A percentile compares a stretch with the other conserved stretches of the same genome.
Conservation (phyloP, 2,797 vertebrate species). For the Mormyrops boulengeri region DNA sequence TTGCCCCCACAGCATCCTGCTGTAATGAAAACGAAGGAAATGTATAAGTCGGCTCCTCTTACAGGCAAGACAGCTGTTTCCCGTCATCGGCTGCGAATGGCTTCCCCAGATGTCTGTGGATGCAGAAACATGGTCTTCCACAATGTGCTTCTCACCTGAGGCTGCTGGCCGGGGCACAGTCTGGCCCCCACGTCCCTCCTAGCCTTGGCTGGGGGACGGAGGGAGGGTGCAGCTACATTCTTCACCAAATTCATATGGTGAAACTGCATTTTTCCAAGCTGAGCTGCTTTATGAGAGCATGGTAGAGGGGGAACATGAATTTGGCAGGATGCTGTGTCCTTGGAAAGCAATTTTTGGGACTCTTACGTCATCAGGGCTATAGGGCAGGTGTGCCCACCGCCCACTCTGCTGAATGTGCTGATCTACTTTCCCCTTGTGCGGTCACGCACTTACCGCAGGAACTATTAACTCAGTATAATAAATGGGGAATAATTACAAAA, state of each 20-base stretch:
- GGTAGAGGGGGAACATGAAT: not conserved
- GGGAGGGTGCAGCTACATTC: not conserved
- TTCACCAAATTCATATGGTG: not conserved
- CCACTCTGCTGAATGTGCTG: not conserved
- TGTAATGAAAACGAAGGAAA: not conserved
- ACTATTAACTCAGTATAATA: not conserved
- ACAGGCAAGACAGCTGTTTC: slow-evolving; percentile 39
- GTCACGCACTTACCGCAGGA: not conserved
- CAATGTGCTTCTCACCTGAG: slow-evolving; percentile 39
- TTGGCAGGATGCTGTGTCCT: not conserved
- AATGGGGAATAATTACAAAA: not conserved
- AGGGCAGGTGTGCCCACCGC: not conserved
- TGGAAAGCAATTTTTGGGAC: not conserved
- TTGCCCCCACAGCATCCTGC: slow-evolving; percentile 1
- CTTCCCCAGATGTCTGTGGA: slow-evolving; percentile 47
- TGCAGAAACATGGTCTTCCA: slow-evolving; percentile 16
- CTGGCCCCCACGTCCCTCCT: not conserved
- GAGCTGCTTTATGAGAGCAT: not conserved
- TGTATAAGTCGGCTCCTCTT: slow-evolving; percentile 26
- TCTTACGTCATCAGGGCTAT: not conserved
- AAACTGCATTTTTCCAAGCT: not conserved
- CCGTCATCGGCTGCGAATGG: slow-evolving; percentile 31
- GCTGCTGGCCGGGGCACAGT: not conserved
- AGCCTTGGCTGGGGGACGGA: not conserved
- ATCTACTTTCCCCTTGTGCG: not conserved